Base-by-base conservation (phyloP, 2,888 invertebrate species). In the Lycia hirtaria region DNA sequence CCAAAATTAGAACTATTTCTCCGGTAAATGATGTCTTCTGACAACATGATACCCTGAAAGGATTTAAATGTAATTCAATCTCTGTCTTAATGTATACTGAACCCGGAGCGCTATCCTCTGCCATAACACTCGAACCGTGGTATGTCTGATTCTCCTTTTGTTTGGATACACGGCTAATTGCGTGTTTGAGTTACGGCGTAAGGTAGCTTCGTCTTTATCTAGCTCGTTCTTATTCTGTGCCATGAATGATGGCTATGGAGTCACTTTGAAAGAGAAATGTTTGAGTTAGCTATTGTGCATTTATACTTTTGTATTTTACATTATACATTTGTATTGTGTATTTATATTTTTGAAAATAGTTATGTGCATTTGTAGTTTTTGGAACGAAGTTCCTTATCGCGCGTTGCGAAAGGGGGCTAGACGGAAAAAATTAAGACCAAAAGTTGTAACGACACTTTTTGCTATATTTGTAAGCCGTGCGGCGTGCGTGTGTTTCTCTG, bases 91-190 rank as follows among this genome's bases (percentile, higher is more conserved):
- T 12, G 5, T 35, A 30, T 6, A 32, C 17, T 7, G 20, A 2
- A n/a, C 2, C 12, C 12, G 9, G 12, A 43, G 6, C 15, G 35
- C 32, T 30, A 49, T 49, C 28, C 43, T 28, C 19, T 72, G 71
- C 73, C 72, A 56, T 44, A 37, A 37, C 35, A 43, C 44, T 74
- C 67, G 69, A 73, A 73, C 24, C 33, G 40, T 35, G 48, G 41
- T 56, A 37, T 30, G 17, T 49, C 72, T 75, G 71, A 65, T 65
- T 55, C 64, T 65, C 63, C 75, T 71, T 74, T 75, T 75, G 72
- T 74, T 69, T 51, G 20, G 48, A 43, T 60, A 67, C 65, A 66
- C 15, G 37, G 73, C 75, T 67, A 64, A 65, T 60, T 60, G 51
- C 60, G 14, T 55, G 50, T 59, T 51, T 59, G 50, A 54, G 54